Evolutionary conservation across 2,797 vertebrate genomes (phyloP).

Genomic region (Atherinosoma microstoma): DNA sequence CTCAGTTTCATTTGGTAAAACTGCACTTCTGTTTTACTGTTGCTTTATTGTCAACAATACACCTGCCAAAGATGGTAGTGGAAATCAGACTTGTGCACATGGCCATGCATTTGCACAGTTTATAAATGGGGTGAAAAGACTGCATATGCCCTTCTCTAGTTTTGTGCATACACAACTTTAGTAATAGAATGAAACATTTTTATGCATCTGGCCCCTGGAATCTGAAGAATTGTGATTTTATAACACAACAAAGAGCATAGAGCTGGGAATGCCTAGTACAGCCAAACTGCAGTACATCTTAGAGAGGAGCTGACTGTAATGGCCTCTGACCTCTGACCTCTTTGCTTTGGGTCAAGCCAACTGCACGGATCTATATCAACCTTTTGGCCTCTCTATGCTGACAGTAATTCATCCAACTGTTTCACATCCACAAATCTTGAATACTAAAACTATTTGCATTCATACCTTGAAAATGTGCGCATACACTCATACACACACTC

Average conservation of each 20-base stretch:
- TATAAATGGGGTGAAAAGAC: neutral
- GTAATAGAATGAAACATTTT: neutral
- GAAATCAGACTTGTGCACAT: neutral
- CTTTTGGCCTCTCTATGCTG: conserved; percentile 4
- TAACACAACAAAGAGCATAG: conserved; percentile 27
- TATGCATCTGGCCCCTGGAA: neutral
- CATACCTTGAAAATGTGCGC: conserved; percentile 34
- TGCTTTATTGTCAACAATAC: neutral
- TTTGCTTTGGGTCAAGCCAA: conserved; percentile 28
- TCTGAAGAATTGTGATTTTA: neutral
- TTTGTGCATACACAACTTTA: neutral
- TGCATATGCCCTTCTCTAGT: neutral
- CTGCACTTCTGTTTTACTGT: no score
- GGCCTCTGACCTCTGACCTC: conserved; percentile 55
- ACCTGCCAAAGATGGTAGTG: neutral
- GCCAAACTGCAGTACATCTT: conserved; percentile 1
- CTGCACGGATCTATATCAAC: conserved; percentile 33
- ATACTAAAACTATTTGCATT: conserved; percentile 44
- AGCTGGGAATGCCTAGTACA: conserved; percentile 37
- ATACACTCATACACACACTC: conserved; percentile 19
- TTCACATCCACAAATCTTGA: conserved; percentile 39
- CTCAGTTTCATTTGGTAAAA: neutral
- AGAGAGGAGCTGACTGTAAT: conserved; percentile 2
- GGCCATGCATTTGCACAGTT: neutral
- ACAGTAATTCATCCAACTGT: conserved; percentile 20